A percentile compares a stretch with the other conserved stretches of the same genome.
Conservation (phyloP, 35 echinoderm and acorn worm species). For the Strongylocentrotus purpuratus region DNA sequence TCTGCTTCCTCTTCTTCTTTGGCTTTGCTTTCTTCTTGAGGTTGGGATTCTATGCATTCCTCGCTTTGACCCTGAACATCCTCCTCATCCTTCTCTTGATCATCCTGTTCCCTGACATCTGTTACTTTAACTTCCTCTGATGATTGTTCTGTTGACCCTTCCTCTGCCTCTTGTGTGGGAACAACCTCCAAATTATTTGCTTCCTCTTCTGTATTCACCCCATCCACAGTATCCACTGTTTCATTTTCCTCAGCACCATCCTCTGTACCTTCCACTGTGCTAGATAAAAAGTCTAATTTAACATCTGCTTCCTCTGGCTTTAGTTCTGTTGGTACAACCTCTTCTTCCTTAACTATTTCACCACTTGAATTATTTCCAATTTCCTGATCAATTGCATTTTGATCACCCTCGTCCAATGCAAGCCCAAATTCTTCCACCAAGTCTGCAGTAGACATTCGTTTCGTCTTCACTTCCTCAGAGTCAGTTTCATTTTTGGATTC, state of each 20-base stretch:
- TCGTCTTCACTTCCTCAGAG: background rate
- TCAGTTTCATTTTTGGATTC: background rate
- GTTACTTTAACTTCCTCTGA: background rate
- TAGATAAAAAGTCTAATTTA: background rate
- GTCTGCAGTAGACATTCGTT: background rate
- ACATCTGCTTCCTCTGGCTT: background rate
- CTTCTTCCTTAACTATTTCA: background rate
- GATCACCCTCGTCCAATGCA: constrained; percentile 14
- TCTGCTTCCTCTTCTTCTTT: background rate
- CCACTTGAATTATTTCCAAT: background rate
- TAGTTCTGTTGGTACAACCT: background rate
- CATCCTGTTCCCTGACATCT: background rate
- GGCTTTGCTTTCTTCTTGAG: background rate
- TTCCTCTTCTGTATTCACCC: background rate
- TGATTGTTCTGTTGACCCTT: background rate
- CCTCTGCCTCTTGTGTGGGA: background rate
- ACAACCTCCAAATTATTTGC: background rate
- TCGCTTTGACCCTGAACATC: background rate
- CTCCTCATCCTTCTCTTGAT: background rate
- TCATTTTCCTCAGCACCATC: background rate
- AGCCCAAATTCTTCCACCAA: constrained; percentile 24
- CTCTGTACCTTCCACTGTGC: background rate
- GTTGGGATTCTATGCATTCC: background rate
- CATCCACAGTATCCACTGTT: background rate
- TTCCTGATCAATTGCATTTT: background rate